Conservation (phyloP, 2,113 vertebrate species). For the Pteronura brasiliensis region DNA sequence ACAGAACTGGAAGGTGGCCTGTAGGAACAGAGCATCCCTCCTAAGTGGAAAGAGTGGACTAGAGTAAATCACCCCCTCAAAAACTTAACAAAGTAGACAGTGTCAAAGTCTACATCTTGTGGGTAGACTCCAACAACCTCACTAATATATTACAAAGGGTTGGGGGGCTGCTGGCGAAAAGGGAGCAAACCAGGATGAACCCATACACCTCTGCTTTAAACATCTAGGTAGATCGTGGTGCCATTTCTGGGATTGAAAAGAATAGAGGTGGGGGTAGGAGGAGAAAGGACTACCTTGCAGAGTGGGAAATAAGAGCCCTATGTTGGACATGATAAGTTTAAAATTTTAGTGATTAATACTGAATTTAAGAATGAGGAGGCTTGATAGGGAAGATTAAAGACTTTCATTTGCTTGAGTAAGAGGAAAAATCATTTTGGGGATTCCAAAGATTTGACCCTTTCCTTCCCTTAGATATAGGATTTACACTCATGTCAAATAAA, state of each 20-base stretch:
- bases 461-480: not conserved
- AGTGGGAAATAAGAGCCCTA: not conserved
- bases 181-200: not conserved
- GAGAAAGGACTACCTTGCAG: not conserved
- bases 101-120: not conserved
- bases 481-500: not conserved
- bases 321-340: not conserved
- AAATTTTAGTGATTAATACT: not conserved
- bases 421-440: not conserved
- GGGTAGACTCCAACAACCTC: not conserved
- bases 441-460: not conserved
- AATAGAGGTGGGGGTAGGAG: too few relatives aligned
- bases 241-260: not conserved
- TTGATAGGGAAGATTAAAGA: not conserved
- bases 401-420: not conserved
- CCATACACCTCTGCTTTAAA: not conserved
- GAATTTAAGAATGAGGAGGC: not conserved
- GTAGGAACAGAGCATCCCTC: not conserved
- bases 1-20: not conserved
- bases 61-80: not conserved
- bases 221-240: not conserved
- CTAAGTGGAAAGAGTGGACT: not conserved
- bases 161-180: not conserved
- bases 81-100: not conserved
- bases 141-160: not conserved